Conservation (phyloP, 2,113 vertebrate species). For the Elephas maximus region DNA sequence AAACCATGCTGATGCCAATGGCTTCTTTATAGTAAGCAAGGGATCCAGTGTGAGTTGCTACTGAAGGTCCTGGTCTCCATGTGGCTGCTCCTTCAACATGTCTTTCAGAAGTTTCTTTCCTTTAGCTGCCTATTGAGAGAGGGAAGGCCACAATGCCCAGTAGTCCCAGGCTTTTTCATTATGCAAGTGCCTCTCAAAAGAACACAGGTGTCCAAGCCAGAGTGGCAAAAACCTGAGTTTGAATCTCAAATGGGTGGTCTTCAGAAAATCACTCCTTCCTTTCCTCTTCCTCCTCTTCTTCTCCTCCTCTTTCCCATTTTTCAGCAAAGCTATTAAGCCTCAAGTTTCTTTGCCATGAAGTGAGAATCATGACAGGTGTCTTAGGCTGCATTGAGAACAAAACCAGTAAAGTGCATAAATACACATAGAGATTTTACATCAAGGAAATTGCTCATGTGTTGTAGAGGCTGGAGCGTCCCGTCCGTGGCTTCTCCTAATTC, state of each 20-base stretch:
- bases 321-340: not conserved
- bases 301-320: not conserved
- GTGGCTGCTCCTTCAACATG: not conserved
- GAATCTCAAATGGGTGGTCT: not conserved
- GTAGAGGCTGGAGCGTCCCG: too few species aligned
- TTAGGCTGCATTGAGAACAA: too few species aligned
- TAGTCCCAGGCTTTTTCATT: not conserved
- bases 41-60: not conserved
- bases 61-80: not conserved
- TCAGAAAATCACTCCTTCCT: not conserved
- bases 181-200: not conserved
- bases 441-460: too few species aligned
- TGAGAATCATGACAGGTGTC: not conserved
- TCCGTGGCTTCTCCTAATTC: too few species aligned
- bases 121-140: not conserved
- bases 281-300: not conserved
- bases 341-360: not conserved
- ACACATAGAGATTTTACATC: too few species aligned
- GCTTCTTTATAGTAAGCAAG: conserved; percentile 19
- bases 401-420: too few species aligned
- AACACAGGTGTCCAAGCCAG: not conserved
- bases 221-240: not conserved
- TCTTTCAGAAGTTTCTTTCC: conserved; percentile 25
- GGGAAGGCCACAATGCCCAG: not conserved
- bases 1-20: conserved; percentile 11